phyloP scores from a whole-genome alignment of 2,888 invertebrate species.

The Stenodema calcarata region DNA sequence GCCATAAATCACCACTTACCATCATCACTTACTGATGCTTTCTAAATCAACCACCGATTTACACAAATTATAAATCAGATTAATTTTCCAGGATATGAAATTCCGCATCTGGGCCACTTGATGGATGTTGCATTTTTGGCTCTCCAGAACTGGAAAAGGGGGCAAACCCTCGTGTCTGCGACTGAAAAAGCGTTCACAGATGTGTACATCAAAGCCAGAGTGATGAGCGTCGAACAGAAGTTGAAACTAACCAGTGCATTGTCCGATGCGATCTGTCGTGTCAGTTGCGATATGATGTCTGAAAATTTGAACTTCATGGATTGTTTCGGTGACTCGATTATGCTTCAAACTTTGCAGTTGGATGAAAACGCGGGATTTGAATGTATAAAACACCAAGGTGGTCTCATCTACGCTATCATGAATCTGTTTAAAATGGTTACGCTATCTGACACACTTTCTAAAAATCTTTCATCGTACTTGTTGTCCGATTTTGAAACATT shows the following conservation, averaged over 20 bases:
- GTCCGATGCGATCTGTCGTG: slow-evolving; percentile 57
- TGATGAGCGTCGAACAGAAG: slow-evolving; percentile 62
- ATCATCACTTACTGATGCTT: no score
- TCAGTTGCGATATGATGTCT: neutral
- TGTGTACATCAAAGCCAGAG: slow-evolving; percentile 70
- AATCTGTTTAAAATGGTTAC: slow-evolving; percentile 38
- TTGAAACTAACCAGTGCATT: slow-evolving; percentile 62
- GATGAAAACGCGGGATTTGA: slow-evolving; percentile 9
- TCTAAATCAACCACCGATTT: no score
- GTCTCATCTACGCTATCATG: slow-evolving; percentile 35
- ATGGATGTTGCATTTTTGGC: slow-evolving; percentile 71
- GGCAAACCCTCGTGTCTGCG: slow-evolving; percentile 65
- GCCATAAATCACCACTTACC: no score
- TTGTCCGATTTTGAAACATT: slow-evolving; percentile 39
- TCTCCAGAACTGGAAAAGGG: slow-evolving; percentile 70
- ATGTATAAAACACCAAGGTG: slow-evolving; percentile 34
- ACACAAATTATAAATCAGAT: neutral
- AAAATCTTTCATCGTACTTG: slow-evolving; percentile 28
- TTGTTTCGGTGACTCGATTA: slow-evolving; percentile 3
- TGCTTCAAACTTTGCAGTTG: neutral
- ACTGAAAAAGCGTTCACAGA: slow-evolving; percentile 69
- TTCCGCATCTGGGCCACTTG: slow-evolving; percentile 70
- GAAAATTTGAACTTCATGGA: slow-evolving; percentile 23
- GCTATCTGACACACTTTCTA: neutral
- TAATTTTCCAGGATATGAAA: slow-evolving; percentile 65